Base-by-base conservation (phyloP, 2,888 invertebrate genomes). In the Lymantria dispar region DNA sequence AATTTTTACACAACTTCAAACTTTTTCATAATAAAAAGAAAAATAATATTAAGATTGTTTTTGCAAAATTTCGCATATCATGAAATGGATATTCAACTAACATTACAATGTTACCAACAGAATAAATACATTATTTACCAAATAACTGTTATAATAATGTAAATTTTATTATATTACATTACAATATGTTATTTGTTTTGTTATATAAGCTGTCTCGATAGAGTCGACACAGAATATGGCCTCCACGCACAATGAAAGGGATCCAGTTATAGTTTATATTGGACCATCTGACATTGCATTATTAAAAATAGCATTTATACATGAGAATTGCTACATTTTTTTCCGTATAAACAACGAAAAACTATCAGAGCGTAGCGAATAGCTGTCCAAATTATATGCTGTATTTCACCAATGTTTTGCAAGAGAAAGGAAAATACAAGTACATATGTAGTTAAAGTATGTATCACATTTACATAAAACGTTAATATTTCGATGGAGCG, bases 401-500 rank as follows among this genome's bases (percentile, higher is more conserved):
- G 12, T 31, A 15, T 38, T 38, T 22, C 22, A 22, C n/a, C 48
- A 47, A 42, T 45, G 33, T 41, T 30, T 41, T 31, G 46, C n/a
- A 47, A 47, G 11, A 38, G 14, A 46, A 39, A 12, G 33, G 47
- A 47, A 41, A 54, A 59, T 39, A 43, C 31, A 36, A 47, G 15
- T 13, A 36, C 8, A 33, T 47, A 43, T 43, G 12, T 40, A 12
- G 10, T 7, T 9, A 33, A 41, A 41, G 22, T 41, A 33, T 47
- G 30, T n/a, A 15, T 50, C 71, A 70, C 62, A 57, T 40, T 13
- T 40, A 40, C 66, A 66, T 67, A 59, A 68, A 68, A 69, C 52
- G 58, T 48, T 62, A 64, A 70, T 67, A 74, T 51, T 67, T 64
- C 54, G 58, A 52, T 60, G 60, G 60, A 45, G 64, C 72, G 67